These are phyloP conservation scores for Equus quagga DNA, from an alignment of 2,113 vertebrate genomes.

Conservation along the genomic window DNA sequence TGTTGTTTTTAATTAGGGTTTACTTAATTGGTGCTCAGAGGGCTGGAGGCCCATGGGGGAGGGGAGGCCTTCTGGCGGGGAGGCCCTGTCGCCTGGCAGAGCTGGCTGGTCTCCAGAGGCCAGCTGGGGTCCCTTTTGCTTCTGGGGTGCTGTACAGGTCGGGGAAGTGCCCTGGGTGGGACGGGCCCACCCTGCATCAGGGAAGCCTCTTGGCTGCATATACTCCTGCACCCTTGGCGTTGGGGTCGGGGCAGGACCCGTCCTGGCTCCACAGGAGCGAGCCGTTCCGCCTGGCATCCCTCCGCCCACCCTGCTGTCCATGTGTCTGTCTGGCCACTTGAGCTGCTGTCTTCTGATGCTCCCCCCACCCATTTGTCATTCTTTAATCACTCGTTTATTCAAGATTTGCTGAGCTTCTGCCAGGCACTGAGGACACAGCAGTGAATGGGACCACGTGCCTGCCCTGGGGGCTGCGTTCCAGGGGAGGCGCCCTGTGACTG, in stretches of 20 bases:
- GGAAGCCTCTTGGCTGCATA: too few species aligned
- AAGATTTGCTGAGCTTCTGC: not conserved
- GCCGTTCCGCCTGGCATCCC: rapidly evolving
- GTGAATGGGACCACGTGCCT: rapidly evolving
- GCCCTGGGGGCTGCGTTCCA: not conserved
- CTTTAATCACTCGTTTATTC: rapidly evolving
- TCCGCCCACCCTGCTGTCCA: rapidly evolving
- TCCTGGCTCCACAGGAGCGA: not conserved
- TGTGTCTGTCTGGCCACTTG: not conserved
- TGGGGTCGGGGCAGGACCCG: not conserved
- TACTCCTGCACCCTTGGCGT: not conserved
- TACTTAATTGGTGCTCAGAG: constrained; percentile 58
- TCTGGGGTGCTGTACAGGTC: rapidly evolving
- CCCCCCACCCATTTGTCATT: rapidly evolving
- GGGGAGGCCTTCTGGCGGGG: not conserved
- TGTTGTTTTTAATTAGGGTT: constrained; percentile 69
- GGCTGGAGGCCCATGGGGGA: not conserved
- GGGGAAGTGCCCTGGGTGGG: not conserved
- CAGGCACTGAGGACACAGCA: not conserved
- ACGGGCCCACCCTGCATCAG: rapidly evolving
- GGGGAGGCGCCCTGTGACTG: too few species aligned
- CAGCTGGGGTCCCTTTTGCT: not conserved
- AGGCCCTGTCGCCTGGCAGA: constrained; percentile 10
- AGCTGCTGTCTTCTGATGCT: too few species aligned
- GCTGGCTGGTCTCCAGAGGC: not conserved